Base-by-base conservation (phyloP, 1,140 invertebrate species). In the Chionoecetes opilio region DNA sequence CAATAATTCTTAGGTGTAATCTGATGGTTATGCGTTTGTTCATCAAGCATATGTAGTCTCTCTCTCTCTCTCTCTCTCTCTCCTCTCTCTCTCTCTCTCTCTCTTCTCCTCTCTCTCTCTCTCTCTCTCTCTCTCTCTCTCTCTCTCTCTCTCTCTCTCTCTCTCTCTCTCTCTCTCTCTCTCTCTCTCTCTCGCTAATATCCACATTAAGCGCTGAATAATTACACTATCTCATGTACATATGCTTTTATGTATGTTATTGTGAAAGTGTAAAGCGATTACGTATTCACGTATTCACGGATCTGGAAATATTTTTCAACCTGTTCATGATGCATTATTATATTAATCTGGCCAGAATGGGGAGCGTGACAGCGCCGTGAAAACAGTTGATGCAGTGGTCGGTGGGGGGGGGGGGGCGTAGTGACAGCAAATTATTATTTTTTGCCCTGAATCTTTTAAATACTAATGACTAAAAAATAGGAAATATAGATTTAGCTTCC, bases 111-210 rank as follows among this genome's bases (percentile, higher is more conserved):
- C 46, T 17, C 46, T 14, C 46, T 53, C 21, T 53, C 11, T 53
- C 2, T 9, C 46, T 9, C 46, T 53, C 46, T 53, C 46, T 53
- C 2, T 9, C 46, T 53, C 46, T 53, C 46, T 53, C 46, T 9
- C 46, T 53, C 14, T 14, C 14, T 14, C 5, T 6, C 46, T 53
- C 46, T 53, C 46, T 9, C 8, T 2, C 8, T 9, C 8, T 53
- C 46, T 9, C 46, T 53, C 46, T 53, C 46, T 53, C 46, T 53
- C 29, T 38, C n/a, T 34, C 32, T 53, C 29, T 89, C 53, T 63
- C 34, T 87, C 86, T 87, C 34, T 37, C 38, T 87, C 86, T 87
- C 86, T 35, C 38, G 34, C 29, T 87, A 14, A 35, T n/a, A 21
- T 21, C 8, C 34, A 6, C 21, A 32, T 37, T 87, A 35, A 21